phyloP scores from a whole-genome alignment of 2,888 invertebrate species.

The Pocota personata region DNA sequence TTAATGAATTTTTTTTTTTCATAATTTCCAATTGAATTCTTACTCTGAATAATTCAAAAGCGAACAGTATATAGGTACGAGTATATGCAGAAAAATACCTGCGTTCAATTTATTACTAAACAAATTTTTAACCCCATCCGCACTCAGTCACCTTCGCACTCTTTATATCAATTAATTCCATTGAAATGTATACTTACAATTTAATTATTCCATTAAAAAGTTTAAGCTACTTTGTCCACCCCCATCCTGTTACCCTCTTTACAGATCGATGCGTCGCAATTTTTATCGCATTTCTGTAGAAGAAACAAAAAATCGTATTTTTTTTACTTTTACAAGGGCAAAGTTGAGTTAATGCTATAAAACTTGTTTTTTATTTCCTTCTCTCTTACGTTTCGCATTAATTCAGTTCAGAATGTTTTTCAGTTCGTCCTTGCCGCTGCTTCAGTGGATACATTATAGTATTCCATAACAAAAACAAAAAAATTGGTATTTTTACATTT shows the following conservation, averaged over 20 bases:
- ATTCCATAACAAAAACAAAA: background rate
- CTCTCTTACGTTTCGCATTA: constrained; percentile 3
- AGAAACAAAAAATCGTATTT: background rate
- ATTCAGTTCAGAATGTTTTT: background rate
- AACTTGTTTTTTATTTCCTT: background rate
- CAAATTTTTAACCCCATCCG: background rate
- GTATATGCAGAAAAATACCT: too few relatives aligned
- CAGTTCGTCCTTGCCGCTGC: background rate
- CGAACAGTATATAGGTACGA: too few relatives aligned
- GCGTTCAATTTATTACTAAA: too few relatives aligned
- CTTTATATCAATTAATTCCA: constrained; percentile 8
- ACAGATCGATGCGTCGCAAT: background rate
- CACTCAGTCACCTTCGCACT: background rate
- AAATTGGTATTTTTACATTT: background rate
- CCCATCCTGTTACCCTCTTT: background rate
- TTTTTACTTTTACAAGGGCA: background rate
- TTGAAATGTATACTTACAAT: background rate
- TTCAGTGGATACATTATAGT: background rate
- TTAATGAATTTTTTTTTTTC: too few relatives aligned
- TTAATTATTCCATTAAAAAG: background rate
- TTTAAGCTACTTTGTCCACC: too few relatives aligned
- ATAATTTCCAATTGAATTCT: too few relatives aligned
- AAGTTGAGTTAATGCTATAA: background rate
- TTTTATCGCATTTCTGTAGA: background rate
- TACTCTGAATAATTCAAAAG: too few relatives aligned